These are phyloP conservation scores for Brachionus rubens DNA, from an alignment of 1,140 invertebrate genomes.

Conservation along the genomic window DNA sequence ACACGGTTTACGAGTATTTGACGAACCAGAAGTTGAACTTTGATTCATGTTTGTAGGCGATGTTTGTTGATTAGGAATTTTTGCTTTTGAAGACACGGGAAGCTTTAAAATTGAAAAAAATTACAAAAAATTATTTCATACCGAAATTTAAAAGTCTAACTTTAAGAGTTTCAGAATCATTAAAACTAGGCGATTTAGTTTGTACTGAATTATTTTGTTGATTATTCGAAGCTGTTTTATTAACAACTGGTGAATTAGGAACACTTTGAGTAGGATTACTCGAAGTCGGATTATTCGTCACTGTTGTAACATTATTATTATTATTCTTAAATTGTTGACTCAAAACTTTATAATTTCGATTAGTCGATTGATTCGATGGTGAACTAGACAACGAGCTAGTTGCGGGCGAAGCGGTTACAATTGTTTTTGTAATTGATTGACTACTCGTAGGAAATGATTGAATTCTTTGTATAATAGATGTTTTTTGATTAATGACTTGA, in stretches of 20 bases:
- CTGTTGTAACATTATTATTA: background rate
- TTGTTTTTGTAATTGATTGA: background rate
- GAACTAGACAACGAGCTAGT: background rate
- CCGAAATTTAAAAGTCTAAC: no score
- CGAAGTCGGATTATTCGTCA: no score
- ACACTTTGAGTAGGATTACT: no score
- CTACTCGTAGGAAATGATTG: background rate
- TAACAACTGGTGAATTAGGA: no score
- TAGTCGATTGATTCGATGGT: background rate
- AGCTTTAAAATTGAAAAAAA: background rate
- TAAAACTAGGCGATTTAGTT: no score
- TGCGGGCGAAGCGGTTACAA: background rate
- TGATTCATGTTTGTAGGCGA: background rate
- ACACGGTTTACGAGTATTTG: constrained; percentile 65
- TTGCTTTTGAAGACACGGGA: background rate
- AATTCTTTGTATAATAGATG: constrained; percentile 28
- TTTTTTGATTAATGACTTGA: background rate
- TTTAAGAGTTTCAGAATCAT: no score
- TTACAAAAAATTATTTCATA: background rate
- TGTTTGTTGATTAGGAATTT: constrained; percentile 5
- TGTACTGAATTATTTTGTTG: no score
- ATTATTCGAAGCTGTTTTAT: no score
- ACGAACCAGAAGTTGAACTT: background rate
- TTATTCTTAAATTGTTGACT: constrained; percentile 1
- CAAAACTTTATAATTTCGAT: background rate